Conservation (phyloP, 2,113 vertebrate species). For the Centropus bengalensis region DNA sequence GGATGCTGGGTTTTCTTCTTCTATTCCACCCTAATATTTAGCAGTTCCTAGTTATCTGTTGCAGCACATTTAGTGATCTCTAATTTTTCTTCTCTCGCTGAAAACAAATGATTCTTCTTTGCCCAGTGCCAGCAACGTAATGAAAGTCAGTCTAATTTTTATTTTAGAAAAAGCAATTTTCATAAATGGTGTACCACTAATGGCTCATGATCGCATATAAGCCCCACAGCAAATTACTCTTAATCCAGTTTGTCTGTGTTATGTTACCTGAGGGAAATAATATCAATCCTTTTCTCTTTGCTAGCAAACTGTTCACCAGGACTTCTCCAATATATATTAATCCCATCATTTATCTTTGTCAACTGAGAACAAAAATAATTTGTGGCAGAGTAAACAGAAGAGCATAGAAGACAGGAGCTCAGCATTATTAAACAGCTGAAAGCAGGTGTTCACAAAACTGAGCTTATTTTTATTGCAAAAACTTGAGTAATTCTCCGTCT, state of each 20-base stretch:
- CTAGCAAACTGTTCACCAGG: conserved; percentile 80
- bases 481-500: conserved; percentile 81
- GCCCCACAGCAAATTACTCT: conserved; percentile 94
- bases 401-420: conserved; percentile 77
- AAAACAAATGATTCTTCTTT: not conserved
- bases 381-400: conserved; percentile 90
- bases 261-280: conserved; percentile 98
- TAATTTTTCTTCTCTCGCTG: conserved; percentile 22
- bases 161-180: conserved; percentile 88
- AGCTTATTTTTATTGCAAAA: conserved; percentile 82
- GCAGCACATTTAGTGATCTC: not conserved
- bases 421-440: conserved; percentile 83
- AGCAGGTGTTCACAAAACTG: conserved; percentile 87
- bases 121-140: conserved; percentile 52
- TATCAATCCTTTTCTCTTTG: conserved; percentile 81
- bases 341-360: conserved; percentile 99
- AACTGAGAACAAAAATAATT: conserved; percentile 94
- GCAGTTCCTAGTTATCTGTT: not conserved
- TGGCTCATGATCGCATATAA: conserved; percentile 91
- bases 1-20: not conserved
- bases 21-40: not conserved
- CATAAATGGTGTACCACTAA: conserved; percentile 88
- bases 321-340: conserved; percentile 99
- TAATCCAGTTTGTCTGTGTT: conserved; percentile 94
- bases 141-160: conserved; percentile 79